Evolutionary conservation across 64 coral and sea anemone genomes (phyloP).

Genomic region (Acropora tenuis): DNA sequence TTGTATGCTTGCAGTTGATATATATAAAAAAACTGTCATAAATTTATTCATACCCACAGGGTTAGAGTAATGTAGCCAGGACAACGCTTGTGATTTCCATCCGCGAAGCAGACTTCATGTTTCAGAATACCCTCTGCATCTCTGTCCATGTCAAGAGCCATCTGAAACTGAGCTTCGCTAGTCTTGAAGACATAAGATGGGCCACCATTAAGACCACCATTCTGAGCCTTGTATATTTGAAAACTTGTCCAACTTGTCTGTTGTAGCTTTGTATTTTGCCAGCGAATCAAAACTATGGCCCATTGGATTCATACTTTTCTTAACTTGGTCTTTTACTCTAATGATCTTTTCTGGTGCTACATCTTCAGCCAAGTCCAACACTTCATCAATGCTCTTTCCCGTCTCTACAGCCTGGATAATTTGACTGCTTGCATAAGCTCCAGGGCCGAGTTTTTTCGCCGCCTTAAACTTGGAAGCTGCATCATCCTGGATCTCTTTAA

Average conservation of each 20-base stretch:
- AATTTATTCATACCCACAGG: constrained; percentile 65
- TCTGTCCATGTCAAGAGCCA: too few relatives aligned
- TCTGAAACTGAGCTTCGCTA: too few relatives aligned
- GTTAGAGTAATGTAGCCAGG: constrained; percentile 64
- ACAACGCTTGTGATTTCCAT: constrained; percentile 59
- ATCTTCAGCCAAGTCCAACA: constrained; percentile 44
- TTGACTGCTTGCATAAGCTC: constrained; percentile 61
- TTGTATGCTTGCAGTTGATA: neutral
- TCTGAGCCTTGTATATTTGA: constrained; percentile 51
- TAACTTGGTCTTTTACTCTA: constrained; percentile 17
- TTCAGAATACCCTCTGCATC: neutral
- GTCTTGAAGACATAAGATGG: too few relatives aligned
- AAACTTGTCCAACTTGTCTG: too few relatives aligned
- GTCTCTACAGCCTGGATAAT: constrained; percentile 61
- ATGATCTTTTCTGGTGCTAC: constrained; percentile 45
- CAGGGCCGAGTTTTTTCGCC: constrained; percentile 54
- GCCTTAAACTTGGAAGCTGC: constrained; percentile 61
- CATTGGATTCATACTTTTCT: constrained; percentile 26
- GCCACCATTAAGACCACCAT: too few relatives aligned
- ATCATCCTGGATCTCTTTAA: constrained; percentile 26
- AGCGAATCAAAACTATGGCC: constrained; percentile 77
- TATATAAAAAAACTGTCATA: neutral
- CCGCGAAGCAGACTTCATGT: constrained; percentile 68
- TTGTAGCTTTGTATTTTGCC: constrained; percentile 64
- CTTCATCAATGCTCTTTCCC: constrained; percentile 52